A percentile compares a stretch with the other conserved stretches of the same genome.
Conservation (phyloP, 1,140 invertebrate genomes). For the Condylostylus longicornis region DNA sequence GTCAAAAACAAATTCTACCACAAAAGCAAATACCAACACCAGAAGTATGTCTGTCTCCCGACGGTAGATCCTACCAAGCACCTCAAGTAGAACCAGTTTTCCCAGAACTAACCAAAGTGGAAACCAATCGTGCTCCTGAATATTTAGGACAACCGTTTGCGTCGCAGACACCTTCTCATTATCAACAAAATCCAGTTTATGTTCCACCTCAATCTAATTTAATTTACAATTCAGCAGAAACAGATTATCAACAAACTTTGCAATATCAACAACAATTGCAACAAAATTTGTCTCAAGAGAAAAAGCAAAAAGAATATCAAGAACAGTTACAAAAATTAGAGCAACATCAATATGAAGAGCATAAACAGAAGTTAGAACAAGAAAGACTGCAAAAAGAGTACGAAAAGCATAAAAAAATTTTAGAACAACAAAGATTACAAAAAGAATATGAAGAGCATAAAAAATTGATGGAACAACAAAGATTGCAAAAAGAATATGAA, state of each 20-base stretch:
- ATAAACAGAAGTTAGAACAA: too few relatives aligned
- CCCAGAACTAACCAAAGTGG: slow-evolving; percentile 21
- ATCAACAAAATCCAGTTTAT: slow-evolving; percentile 16
- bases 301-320: background rate
- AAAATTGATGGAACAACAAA: too few relatives aligned
- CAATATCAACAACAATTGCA: too few relatives aligned
- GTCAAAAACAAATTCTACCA: background rate
- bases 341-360: background rate
- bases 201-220: too few relatives aligned
- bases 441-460: too few relatives aligned
- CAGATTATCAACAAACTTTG: background rate
- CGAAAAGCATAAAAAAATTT: too few relatives aligned
- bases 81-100: slow-evolving; percentile 26
- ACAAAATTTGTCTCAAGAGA: background rate
- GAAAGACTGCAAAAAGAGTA: too few relatives aligned
- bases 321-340: background rate
- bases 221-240: too few relatives aligned
- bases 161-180: slow-evolving; percentile 7
- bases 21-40: slow-evolving; percentile 12
- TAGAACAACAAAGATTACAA: too few relatives aligned
- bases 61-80: slow-evolving; percentile 24
- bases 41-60: slow-evolving; percentile 19
- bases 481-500: too few relatives aligned
- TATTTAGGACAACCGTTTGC: slow-evolving; percentile 4
- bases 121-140: slow-evolving; percentile 17